Evolutionary conservation across 2,888 invertebrate genomes (phyloP), one percentile per base, ranked within the genome.

Genomic region (Alsophila aescularia): DNA sequence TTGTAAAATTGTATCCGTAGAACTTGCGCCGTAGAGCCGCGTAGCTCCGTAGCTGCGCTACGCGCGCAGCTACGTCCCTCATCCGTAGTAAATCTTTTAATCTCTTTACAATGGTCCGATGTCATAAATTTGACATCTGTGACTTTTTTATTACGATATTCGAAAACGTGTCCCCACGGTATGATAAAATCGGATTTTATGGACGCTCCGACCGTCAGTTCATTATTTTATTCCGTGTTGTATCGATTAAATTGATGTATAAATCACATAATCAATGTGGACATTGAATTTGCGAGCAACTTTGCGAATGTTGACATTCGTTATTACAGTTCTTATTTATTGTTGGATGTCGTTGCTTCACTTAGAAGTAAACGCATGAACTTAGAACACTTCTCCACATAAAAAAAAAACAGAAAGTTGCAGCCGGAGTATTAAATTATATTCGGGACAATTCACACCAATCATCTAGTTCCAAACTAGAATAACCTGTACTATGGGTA

Each of bases 81-180:
- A 72, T 75, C 77, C 81, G 79, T 83, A 83, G 79, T 90, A 90
- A 90, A 91, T 89, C 88, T 87, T 90, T 90, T 90, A 91, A 91
- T 91, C 90, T 88, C 87, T 90, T 87, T 88, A 86, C 90, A 90
- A 88, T 89, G 88, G 88, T 85, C 85, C 85, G 69, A 81, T 78
- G 83, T 88, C 88, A 90, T 91, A 91, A 91, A 91, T 91, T 89
- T 88, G 88, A 90, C 90, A 90, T 90, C 87, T 90, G 90, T 85
- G 90, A 90, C 87, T 90, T 91, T 90, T 91, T 90, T 90, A 90
- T 89, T 86, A 88, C 90, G 84, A 87, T 89, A 89, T 88, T 88
- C 86, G 87, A 85, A 88, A 85, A 85, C 86, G 87, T 85, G 87
- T 81, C 80, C 90, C 90, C 63, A 79, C 77, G 89, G 90, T 77